Evolutionary conservation across 2,888 invertebrate species (phyloP), one percentile per base, ranked within the genome.

Genomic region (Erannis defoliaria): DNA sequence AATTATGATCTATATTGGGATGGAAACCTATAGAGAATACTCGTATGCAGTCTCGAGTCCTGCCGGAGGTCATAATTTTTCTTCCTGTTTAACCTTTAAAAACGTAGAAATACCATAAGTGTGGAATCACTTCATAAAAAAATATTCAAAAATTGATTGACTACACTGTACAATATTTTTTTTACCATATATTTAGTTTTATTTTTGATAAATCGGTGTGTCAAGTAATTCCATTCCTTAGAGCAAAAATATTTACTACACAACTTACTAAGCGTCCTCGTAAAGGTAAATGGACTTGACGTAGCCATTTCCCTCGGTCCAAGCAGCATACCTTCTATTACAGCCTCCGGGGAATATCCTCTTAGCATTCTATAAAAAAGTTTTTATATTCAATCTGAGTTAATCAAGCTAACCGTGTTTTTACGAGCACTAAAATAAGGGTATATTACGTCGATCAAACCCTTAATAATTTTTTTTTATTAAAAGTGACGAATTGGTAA

Each of bases 351-450:
- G 45, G 46, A 48, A 45, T 45, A 43, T 38, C 31, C 31, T 33
- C 55, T 61, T 45, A 61, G 23, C 50, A 51, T 61, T 55, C 45
- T 45, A 61, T 61, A 61, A 51, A 61, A 50, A 55, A 51, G 31
- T 61, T 55, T 61, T 61, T 61, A 61, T 55, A 60, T 55, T 60
- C 60, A 60, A 60, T 60, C 60, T 35, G 33, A 46, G 53, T 48
- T 54, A 53, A 59, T 60, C 60, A 49, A 60, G 60, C 49, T 49
- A 37, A 45, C 35, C 55, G 49, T 19, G 21, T 5, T 46, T 60
- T 60, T 60, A 55, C 19, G 37, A 21, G 54, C 49, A 37, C 48
- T 29, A 55, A 55, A 50, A 29, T 37, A 43, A 42, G 48, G 29
- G 26, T 42, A 35, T 40, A 48, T 49, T 40, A 16, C 48, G 31